These are phyloP conservation scores for Argyresthia goedartella DNA, from an alignment of 2,888 invertebrate species.

Conservation along the genomic window DNA sequence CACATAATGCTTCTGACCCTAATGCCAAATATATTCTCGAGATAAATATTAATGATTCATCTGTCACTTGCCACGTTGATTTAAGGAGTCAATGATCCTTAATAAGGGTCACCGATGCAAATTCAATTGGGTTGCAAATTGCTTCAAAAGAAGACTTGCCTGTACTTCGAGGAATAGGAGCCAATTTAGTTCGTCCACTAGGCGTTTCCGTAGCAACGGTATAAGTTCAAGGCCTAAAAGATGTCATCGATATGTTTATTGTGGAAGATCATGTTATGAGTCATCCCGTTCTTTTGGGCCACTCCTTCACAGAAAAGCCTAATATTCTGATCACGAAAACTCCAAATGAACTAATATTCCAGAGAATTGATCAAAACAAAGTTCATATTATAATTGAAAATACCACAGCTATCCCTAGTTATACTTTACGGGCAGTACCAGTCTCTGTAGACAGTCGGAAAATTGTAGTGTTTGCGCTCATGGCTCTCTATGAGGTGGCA, in stretches of 20 bases:
- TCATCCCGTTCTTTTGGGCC: no score
- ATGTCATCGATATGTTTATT: no score
- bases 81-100: constrained; percentile 1
- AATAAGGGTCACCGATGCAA: background rate
- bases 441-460: background rate
- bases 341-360: background rate
- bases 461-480: background rate
- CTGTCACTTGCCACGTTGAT: background rate
- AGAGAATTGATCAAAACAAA: background rate
- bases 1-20: no score
- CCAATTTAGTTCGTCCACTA: constrained; percentile 3
- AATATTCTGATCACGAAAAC: background rate
- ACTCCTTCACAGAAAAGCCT: background rate
- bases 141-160: no score
- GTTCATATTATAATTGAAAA: no score
- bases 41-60: background rate
- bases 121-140: background rate
- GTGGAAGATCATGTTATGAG: no score
- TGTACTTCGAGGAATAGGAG: constrained; percentile 8
- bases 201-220: constrained; percentile 1
- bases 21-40: no score
- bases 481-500: background rate
- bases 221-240: constrained; percentile 2
- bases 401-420: no score
- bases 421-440: no score